Conservation (phyloP, 2,113 vertebrate genomes). For the Dipodomys spectabilis region DNA sequence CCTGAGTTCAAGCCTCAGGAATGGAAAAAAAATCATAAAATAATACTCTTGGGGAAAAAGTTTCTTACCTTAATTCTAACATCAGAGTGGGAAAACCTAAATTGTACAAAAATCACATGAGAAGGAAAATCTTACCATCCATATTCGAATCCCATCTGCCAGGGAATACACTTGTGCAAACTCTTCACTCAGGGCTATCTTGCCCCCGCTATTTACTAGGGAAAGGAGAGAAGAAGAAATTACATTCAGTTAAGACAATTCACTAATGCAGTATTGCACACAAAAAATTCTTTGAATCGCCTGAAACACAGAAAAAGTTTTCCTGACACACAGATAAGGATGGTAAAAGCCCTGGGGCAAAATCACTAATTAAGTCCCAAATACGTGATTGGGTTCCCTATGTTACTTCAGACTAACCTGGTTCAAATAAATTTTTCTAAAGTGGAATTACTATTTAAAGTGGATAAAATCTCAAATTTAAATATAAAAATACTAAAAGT, state of each 20-base stretch:
- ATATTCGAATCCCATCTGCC: constrained; percentile 96
- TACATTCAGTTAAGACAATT: constrained; percentile 38
- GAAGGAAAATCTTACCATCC: constrained; percentile 93
- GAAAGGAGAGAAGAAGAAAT: constrained; percentile 64
- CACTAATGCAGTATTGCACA: not conserved
- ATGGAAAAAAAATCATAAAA: not conserved
- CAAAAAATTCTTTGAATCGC: not conserved
- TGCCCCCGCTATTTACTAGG: constrained; percentile 92
- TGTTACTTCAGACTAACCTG: constrained; percentile 22
- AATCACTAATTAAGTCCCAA: not conserved
- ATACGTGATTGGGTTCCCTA: not conserved
- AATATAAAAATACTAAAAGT: constrained; percentile 20
- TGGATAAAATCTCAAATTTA: constrained; percentile 33
- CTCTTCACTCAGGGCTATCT: constrained; percentile 90
- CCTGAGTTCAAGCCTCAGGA: no score
- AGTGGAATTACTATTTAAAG: constrained; percentile 38
- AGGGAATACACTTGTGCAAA: constrained; percentile 93
- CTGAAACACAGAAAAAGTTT: not conserved
- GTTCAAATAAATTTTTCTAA: constrained; percentile 19
- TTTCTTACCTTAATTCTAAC: constrained; percentile 22
- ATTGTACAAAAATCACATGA: not conserved
- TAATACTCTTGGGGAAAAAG: constrained; percentile 25
- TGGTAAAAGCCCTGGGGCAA: not conserved
- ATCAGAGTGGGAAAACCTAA: no score
- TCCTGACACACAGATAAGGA: not conserved